Evolutionary conservation across 2,113 vertebrate genomes (phyloP).

Genomic region (Ibidorhyncha struthersii): DNA sequence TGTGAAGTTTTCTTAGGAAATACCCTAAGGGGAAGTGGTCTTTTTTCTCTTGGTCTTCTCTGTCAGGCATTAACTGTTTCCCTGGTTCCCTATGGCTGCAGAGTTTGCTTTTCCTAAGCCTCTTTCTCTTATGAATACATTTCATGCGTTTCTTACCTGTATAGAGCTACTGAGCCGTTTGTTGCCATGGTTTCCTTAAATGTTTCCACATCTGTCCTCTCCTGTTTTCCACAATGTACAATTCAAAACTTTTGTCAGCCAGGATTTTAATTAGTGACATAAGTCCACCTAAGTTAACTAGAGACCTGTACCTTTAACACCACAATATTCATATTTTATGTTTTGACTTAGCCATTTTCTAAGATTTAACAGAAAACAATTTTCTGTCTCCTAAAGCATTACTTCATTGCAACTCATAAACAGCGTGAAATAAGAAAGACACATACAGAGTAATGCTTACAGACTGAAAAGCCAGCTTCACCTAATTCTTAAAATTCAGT

Average conservation of each 20-base stretch:
- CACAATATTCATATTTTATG: neutral
- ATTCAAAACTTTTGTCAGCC: neutral
- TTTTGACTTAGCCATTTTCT: neutral
- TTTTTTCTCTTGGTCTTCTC: neutral
- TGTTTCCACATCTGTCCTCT: neutral
- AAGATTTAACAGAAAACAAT: neutral
- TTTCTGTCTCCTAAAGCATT: neutral
- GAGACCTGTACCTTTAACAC: neutral
- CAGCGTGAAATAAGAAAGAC: neutral
- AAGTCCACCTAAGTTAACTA: neutral
- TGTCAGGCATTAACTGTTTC: neutral
- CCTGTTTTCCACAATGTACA: neutral
- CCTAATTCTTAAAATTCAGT: neutral
- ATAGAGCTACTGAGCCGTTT: neutral
- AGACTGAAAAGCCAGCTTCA: neutral
- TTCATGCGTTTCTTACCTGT: conserved; percentile 13
- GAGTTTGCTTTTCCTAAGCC: neutral
- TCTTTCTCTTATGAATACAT: neutral
- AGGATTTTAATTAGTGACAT: neutral
- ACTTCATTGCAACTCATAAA: neutral
- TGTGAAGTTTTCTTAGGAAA: neutral
- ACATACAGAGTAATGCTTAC: neutral
- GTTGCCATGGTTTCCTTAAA: conserved; percentile 42
- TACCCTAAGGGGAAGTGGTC: neutral
- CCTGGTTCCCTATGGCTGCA: neutral